Base-by-base conservation (phyloP, 2,797 vertebrate genomes). In the Sebastes paucispinis region DNA sequence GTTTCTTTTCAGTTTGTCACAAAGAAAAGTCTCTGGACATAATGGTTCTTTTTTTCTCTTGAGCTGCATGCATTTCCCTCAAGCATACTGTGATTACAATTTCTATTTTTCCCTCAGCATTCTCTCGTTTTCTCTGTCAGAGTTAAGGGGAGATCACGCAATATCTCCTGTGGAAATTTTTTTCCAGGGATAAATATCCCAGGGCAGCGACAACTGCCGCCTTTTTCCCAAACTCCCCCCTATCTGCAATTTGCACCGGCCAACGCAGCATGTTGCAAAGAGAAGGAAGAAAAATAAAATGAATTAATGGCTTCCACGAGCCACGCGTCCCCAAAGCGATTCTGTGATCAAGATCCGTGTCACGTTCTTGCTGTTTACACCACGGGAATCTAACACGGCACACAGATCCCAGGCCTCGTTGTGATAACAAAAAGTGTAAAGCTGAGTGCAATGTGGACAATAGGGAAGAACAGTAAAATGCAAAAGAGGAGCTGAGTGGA, bases 21-120 rank as follows among this genome's bases (percentile, higher is more conserved):
- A 91, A 74, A 82, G 75, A 87, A 76, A 86, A 83, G 78, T 88
- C 79, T 87, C 62, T 66, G 36, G 50, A 74, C 59, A 54, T 79
- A 91, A 85, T 84, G 82, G 68, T 59, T 47, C 27, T 64, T 80
- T 85, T 83, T 83, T 81, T 70, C 82, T 82, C 47, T 66, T 72
- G 47, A 83, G 71, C 87, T 75, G 74, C 73, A 68, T 88, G 75
- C 84, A 89, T 92, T 92, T 92, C 92, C 90, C 91, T 85, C 81
- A 92, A 92, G 93, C 93, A 87, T 82, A 75, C 78, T 89, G 88
- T 90, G 90, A 93, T 94, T 93, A 89, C 79, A 88, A 87, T 89
- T 90, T 90, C 79, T 81, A 73, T 90, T 91, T 83, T 79, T 66
- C 85, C 80, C 70, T 69, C 60, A 73, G 79, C 80, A 70, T 89